phyloP scores from a whole-genome alignment of 2,113 vertebrate species.

The Euleptes europaea region DNA sequence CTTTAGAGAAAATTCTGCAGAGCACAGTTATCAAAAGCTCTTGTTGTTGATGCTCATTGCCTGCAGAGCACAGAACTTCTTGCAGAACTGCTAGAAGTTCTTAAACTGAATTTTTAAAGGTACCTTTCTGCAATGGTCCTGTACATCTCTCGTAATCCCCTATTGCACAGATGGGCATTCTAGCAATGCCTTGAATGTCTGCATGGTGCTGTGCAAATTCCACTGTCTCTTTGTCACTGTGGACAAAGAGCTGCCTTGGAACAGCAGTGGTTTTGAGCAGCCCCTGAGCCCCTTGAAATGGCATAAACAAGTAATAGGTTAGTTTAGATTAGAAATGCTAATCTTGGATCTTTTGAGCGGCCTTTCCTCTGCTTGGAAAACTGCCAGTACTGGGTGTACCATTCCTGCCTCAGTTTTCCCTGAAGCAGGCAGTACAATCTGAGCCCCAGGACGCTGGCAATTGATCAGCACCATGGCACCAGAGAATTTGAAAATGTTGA shows the following conservation, averaged over 20 bases:
- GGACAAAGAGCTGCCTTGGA: neutral
- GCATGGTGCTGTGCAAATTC: rapidly evolving
- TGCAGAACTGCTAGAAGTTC: neutral
- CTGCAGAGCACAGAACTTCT: rapidly evolving
- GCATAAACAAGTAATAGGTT: neutral
- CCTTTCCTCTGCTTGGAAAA: neutral
- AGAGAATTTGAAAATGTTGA: too few relatives aligned
- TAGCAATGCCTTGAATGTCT: neutral
- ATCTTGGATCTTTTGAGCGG: neutral
- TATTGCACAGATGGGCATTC: neutral
- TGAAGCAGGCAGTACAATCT: neutral
- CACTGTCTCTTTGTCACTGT: neutral
- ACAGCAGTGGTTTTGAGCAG: rapidly evolving
- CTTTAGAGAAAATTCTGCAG: conserved; percentile 1
- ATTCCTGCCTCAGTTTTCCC: neutral
- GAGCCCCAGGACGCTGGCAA: neutral
- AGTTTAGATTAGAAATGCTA: neutral
- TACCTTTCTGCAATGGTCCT: conserved; percentile 13
- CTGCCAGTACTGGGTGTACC: too few relatives aligned
- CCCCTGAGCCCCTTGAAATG: rapidly evolving
- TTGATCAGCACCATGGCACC: neutral
- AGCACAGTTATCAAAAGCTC: neutral
- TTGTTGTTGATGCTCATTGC: neutral
- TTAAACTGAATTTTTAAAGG: neutral
- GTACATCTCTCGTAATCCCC: neutral